Evolutionary conservation across 2,113 vertebrate genomes (phyloP), one percentile per base, ranked within the genome.

Genomic region (Anarrhichthys ocellatus): DNA sequence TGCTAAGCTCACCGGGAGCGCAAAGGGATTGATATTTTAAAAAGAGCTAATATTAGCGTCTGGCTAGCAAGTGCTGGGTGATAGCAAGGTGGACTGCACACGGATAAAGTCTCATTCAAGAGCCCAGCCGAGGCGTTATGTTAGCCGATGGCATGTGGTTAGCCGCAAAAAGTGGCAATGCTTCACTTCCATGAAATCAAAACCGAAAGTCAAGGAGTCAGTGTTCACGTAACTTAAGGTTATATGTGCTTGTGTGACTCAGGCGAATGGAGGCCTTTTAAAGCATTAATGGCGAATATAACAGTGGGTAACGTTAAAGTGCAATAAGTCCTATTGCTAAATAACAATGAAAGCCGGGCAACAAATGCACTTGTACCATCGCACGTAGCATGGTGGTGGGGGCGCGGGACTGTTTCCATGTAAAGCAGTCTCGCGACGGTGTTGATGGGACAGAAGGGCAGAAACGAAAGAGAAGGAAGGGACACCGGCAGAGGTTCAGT

Each of bases 31-130:
- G 71, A 89, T 87, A 82, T 85, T 34, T 71, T 18, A 50, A 50
- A 50, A 50, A 71, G 85, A 46, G 91, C 92, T 92, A 91, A 83
- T 83, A 81, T 82, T 93, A 91, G 91, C 90, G 29, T 20, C 36
- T 15, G 62, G 89, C 83, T 92, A 92, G 81, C 84, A 56, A 78
- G 62, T 40, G 73, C n/a, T 52, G 48, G 46, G 44, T 40, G 38
- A 22, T 34, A 24, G 14, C 40, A n/a, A 15, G 9, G 24, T 58
- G 50, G 29, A 11, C 36, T 17, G 48, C 85, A 82, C 78, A 70
- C 40, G 78, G 58, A 32, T 9, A 46, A 67, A 75, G 66, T 76
- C 22, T 50, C 40, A 52, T 29, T 71, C 50, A 73, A 29, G 4
- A 73, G 10, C 20, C 1, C 48, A 29, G 24, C 6, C 13, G 4